Base-by-base conservation (phyloP, 2,113 vertebrate genomes). In the Albula glossodonta region DNA sequence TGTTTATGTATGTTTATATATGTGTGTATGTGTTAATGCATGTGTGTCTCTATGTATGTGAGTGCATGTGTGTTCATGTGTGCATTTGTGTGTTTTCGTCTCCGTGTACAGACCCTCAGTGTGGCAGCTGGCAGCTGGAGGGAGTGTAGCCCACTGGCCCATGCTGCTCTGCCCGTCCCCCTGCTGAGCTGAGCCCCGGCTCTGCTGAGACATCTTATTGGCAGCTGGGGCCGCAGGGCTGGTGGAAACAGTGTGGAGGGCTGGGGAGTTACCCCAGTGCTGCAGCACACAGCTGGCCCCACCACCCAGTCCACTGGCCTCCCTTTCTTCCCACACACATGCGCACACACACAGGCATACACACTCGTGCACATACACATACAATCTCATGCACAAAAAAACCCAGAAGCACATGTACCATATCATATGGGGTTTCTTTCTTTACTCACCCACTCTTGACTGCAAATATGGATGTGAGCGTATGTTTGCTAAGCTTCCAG, bases 121-220 rank as follows among this genome's bases (percentile, higher is more conserved):
- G 31, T 31, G 83, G 84, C 84, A 82, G 81, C 82, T 86, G 74
- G 66, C 84, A 86, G 78, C 81, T 83, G 81, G 57, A 70, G 17
- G 25, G 53, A 85, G 83, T 78, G 57, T n/a, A 52, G 70, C 70
- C 80, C n/a, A 41, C 60, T 66, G 50, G 78, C 53, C 78, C 83
- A 80, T 78, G 84, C 74, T 77, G 82, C 78, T 25, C 49, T 78
- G 60, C 60, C 82, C 19, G 25, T 79, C 78, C 63, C 82, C 78
- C 85, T 85, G 87, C 83, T 81, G 86, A 84, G 86, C 60, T 84
- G 83, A 85, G 41, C 81, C 83, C 78, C 83, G 79, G 83, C 78
- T 53, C 63, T 81, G 57, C 57, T 78, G 84, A 80, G 56, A 81
- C 81, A 81, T 83, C 81, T 83, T 83, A 74, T 83, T 81, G 87